phyloP scores from a whole-genome alignment of 2,888 invertebrate species.

The Lasioglossum oenotherae region DNA sequence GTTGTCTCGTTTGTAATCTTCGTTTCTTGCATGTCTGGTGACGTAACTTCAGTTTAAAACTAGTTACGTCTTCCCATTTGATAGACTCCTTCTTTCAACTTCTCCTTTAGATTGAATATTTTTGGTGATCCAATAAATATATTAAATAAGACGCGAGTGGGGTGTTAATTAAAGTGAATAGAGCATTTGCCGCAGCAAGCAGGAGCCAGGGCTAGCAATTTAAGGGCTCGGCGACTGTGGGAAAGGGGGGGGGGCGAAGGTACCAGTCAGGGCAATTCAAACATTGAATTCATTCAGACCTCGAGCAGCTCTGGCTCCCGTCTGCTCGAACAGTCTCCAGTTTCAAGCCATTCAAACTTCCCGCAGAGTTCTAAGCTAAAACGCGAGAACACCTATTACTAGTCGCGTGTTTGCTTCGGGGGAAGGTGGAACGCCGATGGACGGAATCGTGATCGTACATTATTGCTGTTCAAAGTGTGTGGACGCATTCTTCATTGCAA shows the following conservation, averaged over 20 bases:
- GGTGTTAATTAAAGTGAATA: background rate
- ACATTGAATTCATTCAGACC: background rate
- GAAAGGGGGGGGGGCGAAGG: background rate
- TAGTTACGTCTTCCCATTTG: background rate
- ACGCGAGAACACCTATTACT: background rate
- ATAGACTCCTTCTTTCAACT: background rate
- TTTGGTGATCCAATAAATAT: background rate
- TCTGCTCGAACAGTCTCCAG: background rate
- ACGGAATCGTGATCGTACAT: constrained; percentile 59
- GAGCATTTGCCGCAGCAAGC: background rate
- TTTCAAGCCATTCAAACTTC: background rate
- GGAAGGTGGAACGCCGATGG: constrained; percentile 31
- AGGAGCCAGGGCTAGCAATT: background rate
- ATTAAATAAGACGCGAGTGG: background rate
- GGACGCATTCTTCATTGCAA: background rate
- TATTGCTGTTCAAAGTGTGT: constrained; percentile 21
- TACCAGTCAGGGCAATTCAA: constrained; percentile 1
- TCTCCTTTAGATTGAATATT: background rate
- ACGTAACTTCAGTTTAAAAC: too few species aligned
- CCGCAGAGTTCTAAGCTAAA: background rate
- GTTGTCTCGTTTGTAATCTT: background rate
- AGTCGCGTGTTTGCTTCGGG: background rate
- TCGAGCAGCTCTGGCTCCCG: background rate
- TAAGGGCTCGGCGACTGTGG: background rate
- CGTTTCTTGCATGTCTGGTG: background rate